Evolutionary conservation across 2,113 vertebrate species (phyloP).

Genomic region (Upupa epops): DNA sequence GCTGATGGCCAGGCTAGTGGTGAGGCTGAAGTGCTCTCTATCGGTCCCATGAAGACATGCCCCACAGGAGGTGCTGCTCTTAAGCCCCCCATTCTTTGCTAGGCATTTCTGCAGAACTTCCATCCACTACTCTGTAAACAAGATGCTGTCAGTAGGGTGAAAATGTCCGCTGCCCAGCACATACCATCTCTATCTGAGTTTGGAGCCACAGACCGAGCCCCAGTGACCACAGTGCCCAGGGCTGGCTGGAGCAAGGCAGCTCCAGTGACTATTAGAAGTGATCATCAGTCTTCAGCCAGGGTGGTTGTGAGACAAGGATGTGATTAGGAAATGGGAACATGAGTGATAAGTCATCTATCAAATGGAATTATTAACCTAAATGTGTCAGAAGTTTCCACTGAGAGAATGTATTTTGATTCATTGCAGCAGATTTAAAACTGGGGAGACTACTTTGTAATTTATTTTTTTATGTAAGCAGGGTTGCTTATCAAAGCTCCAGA

Average conservation of each 20-base stretch:
- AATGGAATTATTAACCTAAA: slow-evolving; percentile 34
- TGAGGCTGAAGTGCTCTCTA: not conserved
- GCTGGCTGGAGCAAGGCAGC: accelerated
- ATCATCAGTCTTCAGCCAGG: slow-evolving; percentile 27
- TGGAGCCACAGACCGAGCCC: accelerated
- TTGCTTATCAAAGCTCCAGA: not conserved
- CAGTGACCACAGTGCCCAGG: accelerated
- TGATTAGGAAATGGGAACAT: slow-evolving; percentile 22
- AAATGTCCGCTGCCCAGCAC: not conserved
- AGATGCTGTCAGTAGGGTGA: not conserved
- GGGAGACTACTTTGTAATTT: not conserved
- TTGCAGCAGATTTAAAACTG: not conserved
- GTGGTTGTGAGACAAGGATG: slow-evolving; percentile 37
- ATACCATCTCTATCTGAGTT: not conserved
- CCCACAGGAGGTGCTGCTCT: not conserved
- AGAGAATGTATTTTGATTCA: not conserved
- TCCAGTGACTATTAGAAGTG: not conserved
- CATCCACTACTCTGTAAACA: not conserved
- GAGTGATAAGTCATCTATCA: slow-evolving; percentile 62
- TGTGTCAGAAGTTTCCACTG: slow-evolving; percentile 54
- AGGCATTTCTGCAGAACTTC: not conserved
- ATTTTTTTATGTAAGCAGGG: not conserved
- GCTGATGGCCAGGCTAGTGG: not conserved
- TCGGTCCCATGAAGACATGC: accelerated
- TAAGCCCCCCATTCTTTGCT: accelerated